A percentile compares a stretch with the other conserved stretches of the same genome.
phyloP scores from a whole-genome alignment of 2,113 vertebrate genomes.

The Charina bottae region DNA sequence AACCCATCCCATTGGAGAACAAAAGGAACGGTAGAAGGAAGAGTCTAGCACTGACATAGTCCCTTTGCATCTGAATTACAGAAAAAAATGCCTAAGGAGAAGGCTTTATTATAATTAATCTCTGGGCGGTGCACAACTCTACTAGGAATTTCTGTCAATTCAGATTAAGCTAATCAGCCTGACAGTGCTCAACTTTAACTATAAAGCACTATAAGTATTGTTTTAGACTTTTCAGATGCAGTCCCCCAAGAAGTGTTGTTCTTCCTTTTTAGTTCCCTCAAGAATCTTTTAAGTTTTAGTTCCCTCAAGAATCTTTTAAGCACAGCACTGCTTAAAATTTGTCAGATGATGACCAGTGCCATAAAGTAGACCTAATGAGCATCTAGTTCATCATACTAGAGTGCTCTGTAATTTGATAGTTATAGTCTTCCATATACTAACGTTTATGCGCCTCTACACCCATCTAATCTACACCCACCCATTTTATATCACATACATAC shows the following conservation, averaged over 20 bases:
- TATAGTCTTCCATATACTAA: not conserved
- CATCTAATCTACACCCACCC: no score
- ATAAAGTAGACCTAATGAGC: not conserved
- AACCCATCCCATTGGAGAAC: not conserved
- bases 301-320: not conserved
- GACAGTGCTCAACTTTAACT: not conserved
- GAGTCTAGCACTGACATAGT: not conserved
- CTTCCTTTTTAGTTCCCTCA: not conserved
- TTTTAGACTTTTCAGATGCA: not conserved
- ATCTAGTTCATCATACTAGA: not conserved
- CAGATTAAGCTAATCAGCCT: not conserved
- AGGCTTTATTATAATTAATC: slow-evolving; percentile 14
- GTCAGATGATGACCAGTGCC: not conserved
- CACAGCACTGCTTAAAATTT: not conserved
- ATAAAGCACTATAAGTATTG: not conserved
- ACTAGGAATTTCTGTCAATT: not conserved
- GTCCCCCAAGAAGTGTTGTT: not conserved
- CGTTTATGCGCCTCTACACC: not conserved
- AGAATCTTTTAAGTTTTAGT: not conserved
- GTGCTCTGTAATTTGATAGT: not conserved
- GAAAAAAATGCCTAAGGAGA: not conserved
- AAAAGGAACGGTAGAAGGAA: not conserved
- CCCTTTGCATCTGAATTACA: not conserved
- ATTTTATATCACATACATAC: no score
- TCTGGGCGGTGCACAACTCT: slow-evolving; percentile 9